Evolutionary conservation across 1,140 invertebrate genomes (phyloP).

Genomic region (Homalodisca vitripennis): DNA sequence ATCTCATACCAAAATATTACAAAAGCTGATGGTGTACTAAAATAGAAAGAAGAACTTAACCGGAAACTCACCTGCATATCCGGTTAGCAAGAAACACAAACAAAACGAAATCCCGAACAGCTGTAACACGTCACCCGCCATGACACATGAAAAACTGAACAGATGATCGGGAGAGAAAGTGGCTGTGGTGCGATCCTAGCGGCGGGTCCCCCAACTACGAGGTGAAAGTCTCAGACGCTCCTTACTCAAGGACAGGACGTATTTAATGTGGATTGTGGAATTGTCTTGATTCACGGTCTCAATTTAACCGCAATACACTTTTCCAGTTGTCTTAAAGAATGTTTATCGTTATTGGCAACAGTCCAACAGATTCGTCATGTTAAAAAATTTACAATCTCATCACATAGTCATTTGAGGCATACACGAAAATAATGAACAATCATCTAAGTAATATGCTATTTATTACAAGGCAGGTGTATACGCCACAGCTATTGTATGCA

Average conservation of each 20-base stretch:
- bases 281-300: too few species aligned
- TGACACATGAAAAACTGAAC: slow-evolving; percentile 10
- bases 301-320: too few species aligned
- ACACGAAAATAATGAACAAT: too few species aligned
- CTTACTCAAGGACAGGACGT: not conserved
- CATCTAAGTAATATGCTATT: too few species aligned
- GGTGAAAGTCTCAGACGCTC: not conserved
- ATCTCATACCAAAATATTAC: not conserved
- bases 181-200: not conserved
- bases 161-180: slow-evolving; percentile 24
- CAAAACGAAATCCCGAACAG: slow-evolving; percentile 8
- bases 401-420: too few species aligned
- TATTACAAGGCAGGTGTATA: too few species aligned
- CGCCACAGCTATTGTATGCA: too few species aligned
- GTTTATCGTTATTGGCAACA: too few species aligned
- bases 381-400: too few species aligned
- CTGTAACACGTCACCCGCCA: slow-evolving; percentile 16
- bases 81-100: slow-evolving; percentile 17
- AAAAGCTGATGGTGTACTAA: not conserved
- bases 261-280: not conserved
- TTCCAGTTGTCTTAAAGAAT: too few species aligned
- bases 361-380: too few species aligned
- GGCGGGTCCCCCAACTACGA: not conserved
- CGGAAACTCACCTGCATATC: slow-evolving; percentile 15
- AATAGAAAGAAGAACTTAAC: not conserved